Base-by-base conservation (phyloP, 2,888 invertebrate genomes). In the Gnatocerus cornutus region DNA sequence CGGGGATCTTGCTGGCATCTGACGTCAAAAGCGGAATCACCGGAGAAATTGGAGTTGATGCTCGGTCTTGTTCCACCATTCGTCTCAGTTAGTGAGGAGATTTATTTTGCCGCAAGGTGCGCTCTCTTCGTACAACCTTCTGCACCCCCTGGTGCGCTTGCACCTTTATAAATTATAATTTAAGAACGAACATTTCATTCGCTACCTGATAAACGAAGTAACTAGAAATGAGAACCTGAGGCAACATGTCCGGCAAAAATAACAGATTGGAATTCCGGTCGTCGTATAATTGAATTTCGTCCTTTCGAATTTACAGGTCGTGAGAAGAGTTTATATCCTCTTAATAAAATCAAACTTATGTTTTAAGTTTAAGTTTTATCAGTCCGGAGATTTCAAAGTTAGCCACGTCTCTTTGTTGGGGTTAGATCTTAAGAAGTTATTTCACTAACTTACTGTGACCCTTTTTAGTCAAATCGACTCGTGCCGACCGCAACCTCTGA, bases 51-150 rank as follows among this genome's bases (percentile, higher is more conserved):
- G 74, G 72, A 75, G 74, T 72, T 76, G 77, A 77, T 76, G 75
- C 73, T 70, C 74, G 72, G 73, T 76, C 74, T 76, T 76, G 76
- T 76, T 75, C 71, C 71, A 68, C 74, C 74, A 76, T 77, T 76
- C 76, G 76, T 77, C 77, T 77, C 77, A 76, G 77, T 77, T 77
- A 77, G 73, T 63, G 61, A 68, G 66, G 68, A 76, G 77, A 77
- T 77, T 77, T 77, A 77, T 77, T 72, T 76, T 71, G 68, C 73
- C 73, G 73, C 72, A 75, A 73, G 76, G 73, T 75, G 73, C 71
- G 72, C 66, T 48, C 45, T 10, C 14, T 12, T 29, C 45, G 10
- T 14, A 41, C 41, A 43, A 16, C 59, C 52, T 10, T 45, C 50
- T 16, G 14, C 14, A 45, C 12, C 37, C 21, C 58, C 33, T 29